Base-by-base conservation (phyloP, 2,113 vertebrate genomes). In the Columbina picui region DNA sequence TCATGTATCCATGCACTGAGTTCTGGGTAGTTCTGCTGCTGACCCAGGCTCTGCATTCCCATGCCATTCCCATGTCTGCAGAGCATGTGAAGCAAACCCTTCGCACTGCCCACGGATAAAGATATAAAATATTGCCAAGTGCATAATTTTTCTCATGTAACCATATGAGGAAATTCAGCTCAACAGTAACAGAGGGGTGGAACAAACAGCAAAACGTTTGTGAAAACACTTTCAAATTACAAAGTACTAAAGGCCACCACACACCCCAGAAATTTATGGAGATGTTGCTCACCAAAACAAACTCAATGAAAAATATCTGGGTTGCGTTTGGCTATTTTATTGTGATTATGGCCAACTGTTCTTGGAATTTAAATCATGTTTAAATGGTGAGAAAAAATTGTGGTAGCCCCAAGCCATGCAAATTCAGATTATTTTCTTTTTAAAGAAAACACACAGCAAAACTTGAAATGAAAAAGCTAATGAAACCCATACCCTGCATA, bases 331-430 rank as follows among this genome's bases (percentile, higher is more conserved):
- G 50, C 26, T 52, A 27, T 52, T 52, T 52, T 52, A 67, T 96
- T 90, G 83, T 78, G 93, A 94, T 95, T 93, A 82, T 14, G 76
- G 91, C 93, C 89, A 97, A 96, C 52, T 43, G 76, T 93, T 95
- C 95, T 92, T 56, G 94, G 86, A 93, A 97, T 86, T 97, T 96
- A 98, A 98, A 97, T 96, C 71, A 47, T 49, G 68, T 96, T 97
- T 97, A 95, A 95, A 95, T 92, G 77, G 84, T 90, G 95, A 95
- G 64, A 97, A 97, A 97, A 96, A 94, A 26, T 77, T 89, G 89
- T 94, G 95, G 96, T 96, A 97, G 96, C 97, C 80, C 81, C 90
- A 89, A 97, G 96, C 89, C 89, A 92, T 69, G 94, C 97, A 97
- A 97, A 85, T 92, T 96, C 87, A 88, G 82, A 85, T 95, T 12